Percentiles rank a stretch among this genome's conserved stretches.
phyloP scores from a whole-genome alignment of 1,140 invertebrate species.

The Drosophila kohkoa region DNA sequence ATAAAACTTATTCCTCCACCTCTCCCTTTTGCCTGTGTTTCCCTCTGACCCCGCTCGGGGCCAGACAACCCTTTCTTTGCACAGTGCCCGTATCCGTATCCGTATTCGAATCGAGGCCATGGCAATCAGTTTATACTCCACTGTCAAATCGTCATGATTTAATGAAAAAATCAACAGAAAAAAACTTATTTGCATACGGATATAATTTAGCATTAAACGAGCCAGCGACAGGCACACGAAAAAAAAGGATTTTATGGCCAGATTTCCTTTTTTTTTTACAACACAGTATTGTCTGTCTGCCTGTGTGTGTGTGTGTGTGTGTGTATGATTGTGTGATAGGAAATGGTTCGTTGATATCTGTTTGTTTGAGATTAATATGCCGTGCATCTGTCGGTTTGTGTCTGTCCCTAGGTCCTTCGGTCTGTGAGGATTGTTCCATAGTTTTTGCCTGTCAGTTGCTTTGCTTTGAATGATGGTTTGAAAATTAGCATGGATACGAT shows the following conservation, averaged over 20 bases:
- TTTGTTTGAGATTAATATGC: constrained; percentile 83
- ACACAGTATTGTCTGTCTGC: constrained; percentile 33
- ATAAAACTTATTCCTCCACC: constrained; percentile 51
- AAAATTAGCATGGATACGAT: constrained; percentile 82
- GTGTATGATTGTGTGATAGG: constrained; percentile 60
- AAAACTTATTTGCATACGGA: constrained; percentile 82
- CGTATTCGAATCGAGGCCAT: constrained; percentile 45
- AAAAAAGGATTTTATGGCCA: constrained; percentile 71
- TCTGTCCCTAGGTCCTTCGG: constrained; percentile 20
- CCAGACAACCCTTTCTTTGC: constrained; percentile 56
- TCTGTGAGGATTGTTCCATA: constrained; percentile 50
- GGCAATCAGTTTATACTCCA: constrained; percentile 33
- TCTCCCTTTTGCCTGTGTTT: not conserved
- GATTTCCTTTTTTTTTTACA: constrained; percentile 62
- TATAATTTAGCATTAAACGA: constrained; percentile 83
- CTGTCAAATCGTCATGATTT: constrained; percentile 83
- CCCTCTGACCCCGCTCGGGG: constrained; percentile 21
- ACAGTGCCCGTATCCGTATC: constrained; percentile 56
- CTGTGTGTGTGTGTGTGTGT: constrained; percentile 18
- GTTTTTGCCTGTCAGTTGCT: constrained; percentile 62
- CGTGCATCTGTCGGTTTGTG: constrained; percentile 78
- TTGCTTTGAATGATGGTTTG: constrained; percentile 57
- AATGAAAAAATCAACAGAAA: constrained; percentile 81
- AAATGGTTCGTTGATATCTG: constrained; percentile 74
- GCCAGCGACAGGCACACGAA: constrained; percentile 53